Percentiles rank a stretch among this genome's conserved stretches.
Evolutionary conservation across 2,888 invertebrate species (phyloP).

Genomic region (Tridacna crocea): DNA sequence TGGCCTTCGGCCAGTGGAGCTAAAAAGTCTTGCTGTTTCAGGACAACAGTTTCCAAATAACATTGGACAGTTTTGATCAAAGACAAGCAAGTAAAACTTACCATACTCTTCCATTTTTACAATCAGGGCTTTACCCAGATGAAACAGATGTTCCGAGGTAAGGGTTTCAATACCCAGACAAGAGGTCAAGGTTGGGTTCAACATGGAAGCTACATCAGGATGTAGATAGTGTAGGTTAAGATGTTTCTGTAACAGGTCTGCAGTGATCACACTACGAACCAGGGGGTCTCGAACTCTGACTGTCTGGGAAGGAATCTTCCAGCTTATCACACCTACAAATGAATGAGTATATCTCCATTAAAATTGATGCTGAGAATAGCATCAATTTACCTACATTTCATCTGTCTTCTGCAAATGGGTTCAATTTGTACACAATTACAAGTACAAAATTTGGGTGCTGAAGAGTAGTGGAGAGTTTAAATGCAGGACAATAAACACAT

Average conservation of each 20-base stretch:
- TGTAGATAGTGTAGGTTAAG: slow-evolving; percentile 81
- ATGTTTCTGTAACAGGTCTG: slow-evolving; percentile 75
- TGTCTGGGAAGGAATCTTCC: slow-evolving; percentile 82
- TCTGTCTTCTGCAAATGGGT: too few species aligned
- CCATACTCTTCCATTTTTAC: slow-evolving; percentile 38
- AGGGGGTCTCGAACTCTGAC: slow-evolving; percentile 76
- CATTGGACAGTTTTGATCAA: too few species aligned
- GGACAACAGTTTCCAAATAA: too few species aligned
- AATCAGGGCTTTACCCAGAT: slow-evolving; percentile 76
- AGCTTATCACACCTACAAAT: slow-evolving; percentile 67
- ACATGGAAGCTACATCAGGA: slow-evolving; percentile 70
- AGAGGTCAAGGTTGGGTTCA: slow-evolving; percentile 74
- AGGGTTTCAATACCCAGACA: slow-evolving; percentile 81
- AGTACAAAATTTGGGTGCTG: too few species aligned
- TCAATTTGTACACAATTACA: too few species aligned
- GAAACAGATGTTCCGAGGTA: slow-evolving; percentile 78
- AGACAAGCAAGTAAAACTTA: not conserved
- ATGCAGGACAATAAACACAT: too few species aligned
- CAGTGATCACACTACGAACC: slow-evolving; percentile 77
- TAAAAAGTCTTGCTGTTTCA: too few species aligned
- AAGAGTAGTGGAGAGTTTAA: too few species aligned
- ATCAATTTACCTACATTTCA: too few species aligned
- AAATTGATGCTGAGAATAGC: too few species aligned
- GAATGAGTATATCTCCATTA: too few species aligned
- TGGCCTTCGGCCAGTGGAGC: too few species aligned